A percentile compares a stretch with the other conserved stretches of the same genome.
Conservation (phyloP, 1,140 invertebrate genomes). For the Drosophila varians region DNA sequence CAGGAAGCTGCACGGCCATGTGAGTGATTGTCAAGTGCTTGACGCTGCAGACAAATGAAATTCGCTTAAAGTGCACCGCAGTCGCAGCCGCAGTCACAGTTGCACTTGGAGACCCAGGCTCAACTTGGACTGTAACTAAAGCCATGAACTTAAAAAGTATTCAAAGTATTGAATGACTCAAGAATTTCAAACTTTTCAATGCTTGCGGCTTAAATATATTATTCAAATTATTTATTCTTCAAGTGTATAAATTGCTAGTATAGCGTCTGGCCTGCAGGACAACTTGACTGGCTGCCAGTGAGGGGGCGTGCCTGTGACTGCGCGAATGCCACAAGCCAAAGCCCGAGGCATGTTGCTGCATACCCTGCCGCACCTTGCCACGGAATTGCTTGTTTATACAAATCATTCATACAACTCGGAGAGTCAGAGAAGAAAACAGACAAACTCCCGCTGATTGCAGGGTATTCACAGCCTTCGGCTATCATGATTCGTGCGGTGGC, state of each 20-base stretch:
- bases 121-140: slow-evolving; percentile 6
- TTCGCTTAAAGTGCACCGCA: slow-evolving; percentile 75
- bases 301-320: slow-evolving; percentile 58
- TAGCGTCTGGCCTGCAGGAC: slow-evolving; percentile 48
- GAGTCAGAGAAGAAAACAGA: background rate
- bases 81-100: slow-evolving; percentile 20
- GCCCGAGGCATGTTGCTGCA: slow-evolving; percentile 34
- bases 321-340: slow-evolving; percentile 14
- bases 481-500: slow-evolving; percentile 26
- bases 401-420: background rate
- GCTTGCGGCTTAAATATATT: too few species aligned
- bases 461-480: slow-evolving; percentile 26
- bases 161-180: background rate
- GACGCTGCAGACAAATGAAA: slow-evolving; percentile 82
- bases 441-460: background rate
- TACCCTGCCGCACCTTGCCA: background rate
- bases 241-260: background rate
- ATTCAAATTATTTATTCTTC: background rate
- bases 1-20: slow-evolving; percentile 73
- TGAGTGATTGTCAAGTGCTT: slow-evolving; percentile 82
- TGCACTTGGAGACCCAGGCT: slow-evolving; percentile 23
- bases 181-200: too few species aligned
- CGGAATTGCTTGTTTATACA: background rate
- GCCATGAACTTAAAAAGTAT: background rate
- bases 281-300: slow-evolving; percentile 62